Evolutionary conservation across 2,797 vertebrate genomes (phyloP), one percentile per base, ranked within the genome.

Genomic region (Amniataba percoides): DNA sequence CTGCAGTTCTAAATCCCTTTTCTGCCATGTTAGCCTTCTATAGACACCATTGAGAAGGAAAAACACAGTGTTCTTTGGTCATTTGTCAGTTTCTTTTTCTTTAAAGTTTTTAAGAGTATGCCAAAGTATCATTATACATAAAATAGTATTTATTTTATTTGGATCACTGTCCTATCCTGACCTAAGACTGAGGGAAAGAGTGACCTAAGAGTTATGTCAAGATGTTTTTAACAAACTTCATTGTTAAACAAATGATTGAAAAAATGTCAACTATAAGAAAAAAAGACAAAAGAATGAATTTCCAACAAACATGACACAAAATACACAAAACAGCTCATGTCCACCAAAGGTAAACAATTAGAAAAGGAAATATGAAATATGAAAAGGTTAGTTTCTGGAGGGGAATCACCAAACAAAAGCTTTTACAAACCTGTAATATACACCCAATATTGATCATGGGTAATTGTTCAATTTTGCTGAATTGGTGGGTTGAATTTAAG

Each of bases 21-120:
- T 84, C 69, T 78, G 57, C 42, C 43, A 69, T 27, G 51, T 79
- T 57, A 58, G 56, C 62, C 60, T 87, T 84, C 65, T 46, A 40
- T 77, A 87, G 77, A 89, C 81, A 76, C 84, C 81, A 82, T 63
- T 36, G 45, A 77, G 80, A 85, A 69, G 27, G 76, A 82, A 74
- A 83, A 89, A 87, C 94, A 94, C 94, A 94, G 93, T 94, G 92
- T 92, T 95, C 93, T 94, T 95, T 95, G 94, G 94, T 95, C 92
- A 86, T 82, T 79, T 77, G 81, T 87, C 86, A 72, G 34, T 36
- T 36, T 36, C 34, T 36, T 36, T 36, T 36, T 36, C 34, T 36
- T 36, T 31, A 31, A 31, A 46, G 70, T 84, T 63, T 80, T 82
- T 68, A 62, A 80, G 56, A 87, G 77, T 83, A 73, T 79, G 73